Percentiles rank a stretch among this genome's conserved stretches.
Conservation (phyloP, 1,140 invertebrate genomes). For the Drosophila chauvacae region DNA sequence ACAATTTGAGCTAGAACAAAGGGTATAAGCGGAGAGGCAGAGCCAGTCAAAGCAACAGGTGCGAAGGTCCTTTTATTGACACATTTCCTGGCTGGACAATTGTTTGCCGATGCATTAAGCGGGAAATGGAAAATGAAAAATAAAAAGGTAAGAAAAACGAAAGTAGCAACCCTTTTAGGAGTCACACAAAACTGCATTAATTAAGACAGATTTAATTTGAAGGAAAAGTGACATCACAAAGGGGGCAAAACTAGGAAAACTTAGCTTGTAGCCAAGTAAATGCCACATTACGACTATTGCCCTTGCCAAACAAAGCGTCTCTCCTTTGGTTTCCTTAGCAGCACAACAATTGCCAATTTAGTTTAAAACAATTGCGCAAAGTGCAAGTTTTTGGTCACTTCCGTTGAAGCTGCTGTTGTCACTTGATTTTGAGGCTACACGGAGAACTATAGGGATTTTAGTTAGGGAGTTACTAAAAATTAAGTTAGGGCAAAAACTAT, state of each 20-base stretch:
- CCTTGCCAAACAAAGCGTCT: constrained; percentile 44
- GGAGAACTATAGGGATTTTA: neutral
- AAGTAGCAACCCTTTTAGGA: neutral
- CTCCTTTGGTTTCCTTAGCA: constrained; percentile 12
- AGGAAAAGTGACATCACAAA: constrained; percentile 17
- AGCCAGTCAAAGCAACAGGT: constrained; percentile 51
- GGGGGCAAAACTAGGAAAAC: constrained; percentile 22
- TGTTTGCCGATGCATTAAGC: constrained; percentile 75
- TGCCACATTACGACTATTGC: constrained; percentile 49
- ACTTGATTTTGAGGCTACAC: constrained; percentile 66
- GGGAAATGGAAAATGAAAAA: constrained; percentile 24
- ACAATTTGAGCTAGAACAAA: constrained; percentile 22
- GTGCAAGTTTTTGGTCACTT: constrained; percentile 77
- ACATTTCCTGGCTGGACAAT: constrained; percentile 55
- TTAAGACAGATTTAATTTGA: constrained; percentile 43
- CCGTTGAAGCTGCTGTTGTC: constrained; percentile 62
- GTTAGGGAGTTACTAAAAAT: neutral
- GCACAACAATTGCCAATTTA: constrained; percentile 75
- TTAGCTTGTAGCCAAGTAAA: constrained; percentile 49
- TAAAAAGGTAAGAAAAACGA: neutral
- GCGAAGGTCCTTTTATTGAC: constrained; percentile 52
- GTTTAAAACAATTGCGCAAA: constrained; percentile 72
- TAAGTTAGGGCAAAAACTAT: neutral
- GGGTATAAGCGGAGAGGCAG: constrained; percentile 6
- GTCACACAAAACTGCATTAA: constrained; percentile 39